phyloP scores from a whole-genome alignment of 2,888 invertebrate species.

The Hydriomena furcata region DNA sequence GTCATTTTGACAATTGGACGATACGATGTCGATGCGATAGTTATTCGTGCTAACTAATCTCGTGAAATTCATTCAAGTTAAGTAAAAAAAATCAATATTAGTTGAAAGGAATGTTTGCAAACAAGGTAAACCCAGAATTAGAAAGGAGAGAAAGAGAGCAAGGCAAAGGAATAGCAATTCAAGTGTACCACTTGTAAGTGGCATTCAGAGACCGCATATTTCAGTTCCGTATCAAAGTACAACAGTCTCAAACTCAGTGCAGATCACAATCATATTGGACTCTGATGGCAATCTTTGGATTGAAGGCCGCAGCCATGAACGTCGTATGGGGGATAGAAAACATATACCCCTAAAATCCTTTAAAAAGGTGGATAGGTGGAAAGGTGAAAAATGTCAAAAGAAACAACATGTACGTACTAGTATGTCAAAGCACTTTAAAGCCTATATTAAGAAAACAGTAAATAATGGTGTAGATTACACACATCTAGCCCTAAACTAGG shows the following conservation, averaged over 20 bases:
- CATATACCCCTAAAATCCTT: no score
- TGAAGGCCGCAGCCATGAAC: constrained; percentile 20
- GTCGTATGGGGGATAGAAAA: not conserved
- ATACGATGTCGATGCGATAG: no score
- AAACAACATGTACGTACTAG: no score
- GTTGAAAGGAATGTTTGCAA: constrained; percentile 25
- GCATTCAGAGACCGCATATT: constrained; percentile 64
- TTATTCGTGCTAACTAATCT: no score
- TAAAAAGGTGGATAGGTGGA: no score
- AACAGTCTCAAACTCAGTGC: constrained; percentile 66
- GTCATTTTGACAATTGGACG: no score
- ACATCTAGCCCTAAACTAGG: no score
- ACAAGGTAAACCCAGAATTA: constrained; percentile 18
- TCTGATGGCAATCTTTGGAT: constrained; percentile 57
- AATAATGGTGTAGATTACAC: no score
- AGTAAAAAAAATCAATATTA: not conserved
- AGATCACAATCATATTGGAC: constrained; percentile 70
- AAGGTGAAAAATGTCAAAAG: no score
- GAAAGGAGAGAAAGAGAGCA: constrained; percentile 17
- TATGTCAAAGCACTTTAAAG: no score
- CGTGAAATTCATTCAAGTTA: not conserved
- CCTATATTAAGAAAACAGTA: no score
- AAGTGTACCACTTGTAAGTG: constrained; percentile 66
- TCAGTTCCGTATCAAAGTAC: constrained; percentile 56
- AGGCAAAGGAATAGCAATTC: constrained; percentile 25